Evolutionary conservation across 2,113 vertebrate species (phyloP).

Genomic region (Rafetus swinhoei): DNA sequence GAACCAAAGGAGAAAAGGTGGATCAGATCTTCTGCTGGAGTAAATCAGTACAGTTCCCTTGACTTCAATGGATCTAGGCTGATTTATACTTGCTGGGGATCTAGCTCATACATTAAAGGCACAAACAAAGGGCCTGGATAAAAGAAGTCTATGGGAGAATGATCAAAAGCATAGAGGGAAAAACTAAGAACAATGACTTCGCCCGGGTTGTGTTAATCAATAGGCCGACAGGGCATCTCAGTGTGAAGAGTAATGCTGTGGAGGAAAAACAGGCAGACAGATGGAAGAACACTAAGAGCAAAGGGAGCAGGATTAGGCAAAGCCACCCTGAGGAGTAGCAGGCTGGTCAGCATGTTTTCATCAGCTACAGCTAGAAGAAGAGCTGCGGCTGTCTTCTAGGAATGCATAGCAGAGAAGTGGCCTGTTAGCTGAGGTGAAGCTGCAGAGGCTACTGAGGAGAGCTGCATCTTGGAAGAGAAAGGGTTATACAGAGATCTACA

Average conservation of each 20-base stretch:
- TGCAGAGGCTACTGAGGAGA: neutral
- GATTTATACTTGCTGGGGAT: neutral
- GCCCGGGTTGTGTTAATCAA: neutral
- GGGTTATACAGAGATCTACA: neutral
- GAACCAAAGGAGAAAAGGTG: constrained; percentile 3
- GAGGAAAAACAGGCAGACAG: neutral
- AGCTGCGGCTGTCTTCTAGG: neutral
- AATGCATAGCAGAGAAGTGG: neutral
- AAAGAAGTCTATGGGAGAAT: neutral
- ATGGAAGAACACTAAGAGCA: neutral
- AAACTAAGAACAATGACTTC: too few relatives aligned
- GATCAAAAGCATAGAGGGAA: neutral
- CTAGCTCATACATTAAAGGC: neutral
- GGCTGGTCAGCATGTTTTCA: neutral
- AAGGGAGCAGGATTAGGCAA: neutral
- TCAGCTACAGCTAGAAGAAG: neutral
- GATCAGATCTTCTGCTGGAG: neutral
- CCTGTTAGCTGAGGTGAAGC: neutral
- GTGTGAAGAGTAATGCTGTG: neutral
- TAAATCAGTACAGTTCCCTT: neutral
- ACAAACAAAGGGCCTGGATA: neutral
- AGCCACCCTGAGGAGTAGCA: neutral
- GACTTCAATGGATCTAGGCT: neutral
- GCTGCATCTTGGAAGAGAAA: neutral
- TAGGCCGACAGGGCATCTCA: neutral